Percentiles rank a stretch among this genome's conserved stretches.
Evolutionary conservation across 2,797 vertebrate genomes (phyloP).

Genomic region (Sebastes nivosus): DNA sequence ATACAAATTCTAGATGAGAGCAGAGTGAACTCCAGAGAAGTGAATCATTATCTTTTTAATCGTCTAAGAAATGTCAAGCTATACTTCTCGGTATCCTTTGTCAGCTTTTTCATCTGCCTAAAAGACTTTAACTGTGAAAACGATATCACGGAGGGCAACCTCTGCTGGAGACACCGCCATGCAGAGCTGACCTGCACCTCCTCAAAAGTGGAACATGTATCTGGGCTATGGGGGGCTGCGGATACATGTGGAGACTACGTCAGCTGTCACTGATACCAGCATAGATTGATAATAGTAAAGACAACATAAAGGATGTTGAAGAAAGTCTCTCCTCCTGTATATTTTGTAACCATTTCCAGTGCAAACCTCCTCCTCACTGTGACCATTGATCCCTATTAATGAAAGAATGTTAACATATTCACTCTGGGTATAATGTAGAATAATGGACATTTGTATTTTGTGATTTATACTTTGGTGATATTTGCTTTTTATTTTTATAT

Average conservation of each 20-base stretch:
- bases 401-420: background rate
- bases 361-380: background rate
- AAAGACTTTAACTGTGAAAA: background rate
- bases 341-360: background rate
- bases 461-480: background rate
- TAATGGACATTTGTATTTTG: background rate
- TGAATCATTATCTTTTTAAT: constrained; percentile 1
- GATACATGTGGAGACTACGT: background rate
- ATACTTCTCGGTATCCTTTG: background rate
- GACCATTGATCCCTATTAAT: background rate
- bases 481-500: background rate
- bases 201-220: background rate
- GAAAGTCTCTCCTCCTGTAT: background rate
- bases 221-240: background rate
- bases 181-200: background rate
- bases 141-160: background rate
- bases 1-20: background rate
- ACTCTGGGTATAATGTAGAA: background rate
- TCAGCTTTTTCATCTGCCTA: background rate
- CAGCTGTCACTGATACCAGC: background rate
- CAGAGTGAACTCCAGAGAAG: background rate
- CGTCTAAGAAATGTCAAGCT: background rate
- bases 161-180: background rate
- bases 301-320: background rate
- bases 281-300: background rate